Conservation (phyloP, 2,888 invertebrate genomes). For the Meandrusa payeni region DNA sequence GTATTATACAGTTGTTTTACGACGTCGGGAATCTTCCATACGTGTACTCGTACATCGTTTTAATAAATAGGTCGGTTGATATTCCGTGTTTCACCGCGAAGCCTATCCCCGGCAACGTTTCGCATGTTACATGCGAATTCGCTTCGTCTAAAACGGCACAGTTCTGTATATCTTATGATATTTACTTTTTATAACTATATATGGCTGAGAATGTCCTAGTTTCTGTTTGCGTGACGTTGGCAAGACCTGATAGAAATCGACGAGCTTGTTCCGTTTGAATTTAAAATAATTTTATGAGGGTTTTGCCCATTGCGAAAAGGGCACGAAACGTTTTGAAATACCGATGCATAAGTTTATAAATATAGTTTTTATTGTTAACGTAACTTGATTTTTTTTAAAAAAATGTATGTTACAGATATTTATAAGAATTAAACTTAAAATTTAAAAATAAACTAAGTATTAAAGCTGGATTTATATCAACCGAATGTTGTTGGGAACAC, state of each 20-base stretch:
- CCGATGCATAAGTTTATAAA: too few relatives aligned
- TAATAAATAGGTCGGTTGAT: slow-evolving; percentile 21
- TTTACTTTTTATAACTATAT: slow-evolving; percentile 10
- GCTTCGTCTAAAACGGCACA: neutral
- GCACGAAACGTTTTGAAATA: neutral
- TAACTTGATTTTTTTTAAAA: too few relatives aligned
- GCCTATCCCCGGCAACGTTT: slow-evolving; percentile 13
- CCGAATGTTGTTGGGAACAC: too few relatives aligned
- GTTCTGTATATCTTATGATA: slow-evolving; percentile 6
- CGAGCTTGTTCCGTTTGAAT: slow-evolving; percentile 2
- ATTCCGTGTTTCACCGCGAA: slow-evolving; percentile 11
- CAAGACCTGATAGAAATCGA: slow-evolving; percentile 10
- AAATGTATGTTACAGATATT: too few relatives aligned
- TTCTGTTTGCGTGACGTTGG: slow-evolving; percentile 7
- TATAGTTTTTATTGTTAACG: too few relatives aligned
- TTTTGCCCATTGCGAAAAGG: neutral
- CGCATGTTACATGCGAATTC: slow-evolving; percentile 22
- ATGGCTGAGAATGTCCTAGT: slow-evolving; percentile 5
- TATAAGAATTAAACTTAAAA: too few relatives aligned
- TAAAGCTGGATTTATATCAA: too few relatives aligned
- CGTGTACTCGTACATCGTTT: slow-evolving; percentile 18
- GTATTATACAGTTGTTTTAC: slow-evolving; percentile 12
- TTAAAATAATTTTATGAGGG: slow-evolving; percentile 8
- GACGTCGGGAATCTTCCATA: slow-evolving; percentile 19
- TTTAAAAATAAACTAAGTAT: too few relatives aligned